Base-by-base conservation (phyloP, 1,140 invertebrate genomes). In the Oryctes rhinoceros region DNA sequence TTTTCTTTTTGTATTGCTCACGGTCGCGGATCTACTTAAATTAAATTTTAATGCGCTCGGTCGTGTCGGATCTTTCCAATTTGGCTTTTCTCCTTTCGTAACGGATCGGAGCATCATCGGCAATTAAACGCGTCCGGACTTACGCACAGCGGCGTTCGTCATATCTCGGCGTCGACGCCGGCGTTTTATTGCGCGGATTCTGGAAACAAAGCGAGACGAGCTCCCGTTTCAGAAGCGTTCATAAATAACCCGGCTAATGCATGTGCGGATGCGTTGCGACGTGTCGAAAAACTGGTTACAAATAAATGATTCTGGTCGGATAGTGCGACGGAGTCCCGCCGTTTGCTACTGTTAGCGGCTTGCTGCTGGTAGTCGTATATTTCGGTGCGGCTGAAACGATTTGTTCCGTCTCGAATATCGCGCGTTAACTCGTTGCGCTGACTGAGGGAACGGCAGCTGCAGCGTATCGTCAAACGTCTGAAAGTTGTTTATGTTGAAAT, bases 281-380 rank as follows among this genome's bases (percentile, higher is more conserved):
- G 65, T 71, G 65, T 71, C 35, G 65, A 24, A 71, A 71, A 71
- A 71, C 65, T 71, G 65, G 65, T 71, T 71, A 71, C 65, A 71
- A 67, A 71, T 71, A 71, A 71, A 71, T 71, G 24, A 71, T 11
- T 35, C 65, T 71, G 9, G 65, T 30, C 24, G 65, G 13, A 71
- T 71, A 37, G 15, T 24, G 24, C 65, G 24, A 71, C 65, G 65
- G 15, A 30, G 13, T 71, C 20, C 65, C 65, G 65, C 24, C 35
- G 65, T 71, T 71, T 24, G 20, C 65, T 71, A 71, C 65, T 71
- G 65, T 71, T 35, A 59, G 9, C 39, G 39, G 39, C 5, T 7
- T 44, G 9, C 5, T 44, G 3, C 53, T 59, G 53, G 65, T 71
- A 71, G 65, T 71, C 18, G 18, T 37, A 37, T 9, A 37, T 9